Base-by-base conservation (phyloP, 2,797 vertebrate genomes). In the Premnoplex brunnescens region DNA sequence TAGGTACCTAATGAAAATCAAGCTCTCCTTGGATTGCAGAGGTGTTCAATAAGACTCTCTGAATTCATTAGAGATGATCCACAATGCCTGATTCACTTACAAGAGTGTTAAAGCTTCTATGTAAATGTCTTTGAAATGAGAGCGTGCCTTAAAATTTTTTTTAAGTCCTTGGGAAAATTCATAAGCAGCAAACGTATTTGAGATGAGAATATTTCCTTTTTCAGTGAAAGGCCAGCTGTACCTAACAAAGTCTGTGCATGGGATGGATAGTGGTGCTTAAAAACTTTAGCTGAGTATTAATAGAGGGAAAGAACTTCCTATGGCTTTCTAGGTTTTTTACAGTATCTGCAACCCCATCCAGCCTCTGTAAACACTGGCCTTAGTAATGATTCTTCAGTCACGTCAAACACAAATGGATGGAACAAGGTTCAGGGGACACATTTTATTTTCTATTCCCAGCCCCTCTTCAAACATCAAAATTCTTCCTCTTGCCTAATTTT, bases 151-250 rank as follows among this genome's bases (percentile, higher is more conserved):
- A 63, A 89, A 89, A 66, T 60, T 19, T 34, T 17, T 63, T 72
- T 91, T 54, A 71, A 59, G 34, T 90, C 41, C 69, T 77, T 28
- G 59, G 66, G 69, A 78, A 76, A 55, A 37, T 78, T 94, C 18
- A 16, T 87, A 82, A 88, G 49, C 32, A 64, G 20, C n/a, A 71
- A 76, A 76, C 28, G 21, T 64, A 64, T 95, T 95, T 85, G 67
- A 92, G 55, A 87, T 59, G 44, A 81, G 88, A 94, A 67, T 85
- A 91, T 85, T 95, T 94, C 41, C 17, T 60, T 89, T 79, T 62
- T 48, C 37, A 77, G 37, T 30, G 68, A 83, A 94, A 94, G 92
- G 37, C 24, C 75, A 88, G n/a, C 72, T 44, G 6, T 88, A 49
- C 68, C 48, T 69, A 54, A 56, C 10, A 2, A 89, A 55, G 54